Conservation (phyloP, 2,797 vertebrate genomes). For the Enteromius treurensis region DNA sequence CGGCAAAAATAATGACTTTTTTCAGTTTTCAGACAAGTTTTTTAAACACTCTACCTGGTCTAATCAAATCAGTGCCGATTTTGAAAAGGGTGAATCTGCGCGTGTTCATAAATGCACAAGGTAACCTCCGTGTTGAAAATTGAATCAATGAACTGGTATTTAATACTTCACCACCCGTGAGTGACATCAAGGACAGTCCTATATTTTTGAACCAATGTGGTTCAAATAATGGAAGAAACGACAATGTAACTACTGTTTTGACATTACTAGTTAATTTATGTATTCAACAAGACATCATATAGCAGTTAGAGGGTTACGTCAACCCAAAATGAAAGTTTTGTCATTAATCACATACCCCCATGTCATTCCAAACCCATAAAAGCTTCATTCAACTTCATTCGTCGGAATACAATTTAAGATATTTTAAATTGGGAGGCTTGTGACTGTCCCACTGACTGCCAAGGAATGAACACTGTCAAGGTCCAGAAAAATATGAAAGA, state of each 20-base stretch:
- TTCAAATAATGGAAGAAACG: not conserved
- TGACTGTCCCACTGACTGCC: too few relatives aligned
- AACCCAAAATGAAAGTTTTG: too few relatives aligned
- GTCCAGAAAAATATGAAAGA: too few relatives aligned
- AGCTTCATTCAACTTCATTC: too few relatives aligned
- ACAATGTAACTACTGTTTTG: not conserved
- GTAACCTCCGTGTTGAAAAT: too few relatives aligned
- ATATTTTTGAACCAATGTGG: not conserved
- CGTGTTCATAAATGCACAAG: not conserved
- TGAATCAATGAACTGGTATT: not conserved
- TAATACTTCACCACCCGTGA: not conserved
- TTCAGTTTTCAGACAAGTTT: slow-evolving; percentile 2
- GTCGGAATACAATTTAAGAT: too few relatives aligned
- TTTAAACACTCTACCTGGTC: not conserved
- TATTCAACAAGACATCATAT: not conserved
- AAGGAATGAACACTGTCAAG: too few relatives aligned
- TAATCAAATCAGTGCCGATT: not conserved
- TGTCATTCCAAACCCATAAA: too few relatives aligned
- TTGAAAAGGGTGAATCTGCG: not conserved
- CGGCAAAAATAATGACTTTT: not conserved
- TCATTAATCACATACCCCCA: too few relatives aligned
- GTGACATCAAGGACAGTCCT: not conserved
- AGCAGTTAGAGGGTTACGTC: not conserved
- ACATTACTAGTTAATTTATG: not conserved
- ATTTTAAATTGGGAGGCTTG: too few relatives aligned